Conservation (phyloP, 2,797 vertebrate genomes). For the Aplochiton taeniatus region DNA sequence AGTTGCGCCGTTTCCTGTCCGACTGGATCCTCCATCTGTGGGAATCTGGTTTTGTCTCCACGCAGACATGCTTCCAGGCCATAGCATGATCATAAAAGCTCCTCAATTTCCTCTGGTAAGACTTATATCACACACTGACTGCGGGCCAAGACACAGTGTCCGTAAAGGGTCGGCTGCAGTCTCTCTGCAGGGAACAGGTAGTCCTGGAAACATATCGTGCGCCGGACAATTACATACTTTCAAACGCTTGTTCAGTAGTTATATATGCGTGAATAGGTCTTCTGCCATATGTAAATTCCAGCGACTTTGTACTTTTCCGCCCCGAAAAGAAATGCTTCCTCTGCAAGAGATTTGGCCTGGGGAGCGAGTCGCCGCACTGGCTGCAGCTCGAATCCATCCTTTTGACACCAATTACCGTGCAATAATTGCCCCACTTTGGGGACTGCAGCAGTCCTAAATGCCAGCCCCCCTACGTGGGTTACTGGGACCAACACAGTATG, state of each 20-base stretch:
- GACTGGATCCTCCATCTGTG: too few relatives aligned
- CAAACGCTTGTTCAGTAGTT: too few relatives aligned
- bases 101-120: neutral
- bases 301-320: neutral
- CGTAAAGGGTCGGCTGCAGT: constrained; percentile 31
- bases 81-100: too few relatives aligned
- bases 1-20: too few relatives aligned
- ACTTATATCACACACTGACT: constrained; percentile 34
- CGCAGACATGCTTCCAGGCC: too few relatives aligned
- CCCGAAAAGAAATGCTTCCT: neutral
- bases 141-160: constrained; percentile 29
- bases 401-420: constrained; percentile 58
- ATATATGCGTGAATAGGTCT: too few relatives aligned
- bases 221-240: constrained; percentile 1
- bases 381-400: constrained; percentile 46
- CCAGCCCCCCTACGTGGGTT: constrained; percentile 66
- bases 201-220: constrained; percentile 15
- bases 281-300: too few relatives aligned
- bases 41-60: too few relatives aligned
- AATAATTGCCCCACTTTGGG: constrained; percentile 58
- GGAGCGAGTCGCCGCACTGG: constrained; percentile 18
- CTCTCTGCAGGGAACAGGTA: constrained; percentile 38
- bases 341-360: constrained; percentile 26
- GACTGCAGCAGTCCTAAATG: constrained; percentile 35
- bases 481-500: constrained; percentile 64